Evolutionary conservation across 2,797 vertebrate species (phyloP).

Genomic region (Notamacropus eugenii): DNA sequence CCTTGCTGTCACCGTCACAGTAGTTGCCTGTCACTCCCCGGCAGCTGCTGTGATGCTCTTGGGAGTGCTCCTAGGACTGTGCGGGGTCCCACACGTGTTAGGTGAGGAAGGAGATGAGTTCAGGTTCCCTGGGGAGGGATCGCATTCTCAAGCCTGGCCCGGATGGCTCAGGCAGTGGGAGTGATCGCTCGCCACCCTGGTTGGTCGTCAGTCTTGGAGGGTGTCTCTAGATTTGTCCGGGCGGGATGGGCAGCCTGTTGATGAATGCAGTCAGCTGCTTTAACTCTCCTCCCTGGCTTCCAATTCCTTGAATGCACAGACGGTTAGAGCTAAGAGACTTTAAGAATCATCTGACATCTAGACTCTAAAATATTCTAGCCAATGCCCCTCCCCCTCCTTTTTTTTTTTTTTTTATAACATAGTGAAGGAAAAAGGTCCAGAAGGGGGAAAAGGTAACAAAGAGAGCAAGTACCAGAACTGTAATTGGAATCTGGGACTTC

Average conservation of each 20-base stretch:
- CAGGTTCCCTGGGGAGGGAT: not conserved
- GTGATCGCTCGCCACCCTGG: no score
- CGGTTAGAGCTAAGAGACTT: not conserved
- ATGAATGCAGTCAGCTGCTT: not conserved
- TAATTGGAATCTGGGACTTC: not conserved
- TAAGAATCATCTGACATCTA: not conserved
- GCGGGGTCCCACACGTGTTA: no score
- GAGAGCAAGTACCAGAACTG: not conserved
- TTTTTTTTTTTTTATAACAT: no score
- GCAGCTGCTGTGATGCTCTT: not conserved
- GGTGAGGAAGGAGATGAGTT: not conserved
- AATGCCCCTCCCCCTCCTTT: no score
- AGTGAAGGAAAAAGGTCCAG: not conserved
- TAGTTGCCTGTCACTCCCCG: not conserved
- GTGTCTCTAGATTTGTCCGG: rapidly evolving
- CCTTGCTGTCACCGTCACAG: not conserved
- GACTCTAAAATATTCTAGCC: not conserved
- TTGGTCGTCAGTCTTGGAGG: not conserved
- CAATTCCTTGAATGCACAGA: not conserved
- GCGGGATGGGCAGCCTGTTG: not conserved
- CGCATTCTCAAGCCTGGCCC: not conserved
- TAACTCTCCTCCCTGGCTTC: no score
- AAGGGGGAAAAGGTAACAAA: not conserved
- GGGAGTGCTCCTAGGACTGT: no score
- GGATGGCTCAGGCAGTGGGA: not conserved